phyloP scores from a whole-genome alignment of 1,140 invertebrate species.

The Drosophila nigrodunni region DNA sequence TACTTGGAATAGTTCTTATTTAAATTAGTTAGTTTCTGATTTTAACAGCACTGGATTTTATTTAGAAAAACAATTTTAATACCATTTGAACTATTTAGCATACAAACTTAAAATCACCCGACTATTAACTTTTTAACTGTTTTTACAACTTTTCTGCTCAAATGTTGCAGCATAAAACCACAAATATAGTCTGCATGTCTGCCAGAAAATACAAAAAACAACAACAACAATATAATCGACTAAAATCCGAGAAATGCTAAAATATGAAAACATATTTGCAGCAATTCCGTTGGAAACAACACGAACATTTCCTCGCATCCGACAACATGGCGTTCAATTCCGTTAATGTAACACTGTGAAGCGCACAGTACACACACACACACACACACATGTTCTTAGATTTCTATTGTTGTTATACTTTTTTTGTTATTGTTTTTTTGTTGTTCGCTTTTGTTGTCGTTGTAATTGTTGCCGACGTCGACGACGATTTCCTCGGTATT shows the following conservation, averaged over 20 bases:
- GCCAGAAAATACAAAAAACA: background rate
- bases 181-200: background rate
- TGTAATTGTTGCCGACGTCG: conserved; percentile 59
- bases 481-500: conserved; percentile 55
- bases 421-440: conserved; percentile 23
- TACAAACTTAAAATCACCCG: background rate
- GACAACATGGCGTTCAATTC: conserved; percentile 77
- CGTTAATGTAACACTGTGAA: conserved; percentile 70
- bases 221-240: background rate
- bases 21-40: no score
- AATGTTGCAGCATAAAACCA: background rate
- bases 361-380: conserved; percentile 32
- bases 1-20: no score
- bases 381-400: conserved; percentile 37
- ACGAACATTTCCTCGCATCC: conserved; percentile 78
- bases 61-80: no score
- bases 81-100: no score
- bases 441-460: conserved; percentile 46
- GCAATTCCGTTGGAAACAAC: conserved; percentile 62
- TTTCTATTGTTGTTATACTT: conserved; percentile 5
- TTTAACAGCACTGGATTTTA: no score
- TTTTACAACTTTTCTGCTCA: background rate
- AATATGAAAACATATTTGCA: conserved; percentile 60
- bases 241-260: conserved; percentile 18
- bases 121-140: background rate